Conservation (phyloP, 2,888 invertebrate species). For the Lamellibrachia satsuma region DNA sequence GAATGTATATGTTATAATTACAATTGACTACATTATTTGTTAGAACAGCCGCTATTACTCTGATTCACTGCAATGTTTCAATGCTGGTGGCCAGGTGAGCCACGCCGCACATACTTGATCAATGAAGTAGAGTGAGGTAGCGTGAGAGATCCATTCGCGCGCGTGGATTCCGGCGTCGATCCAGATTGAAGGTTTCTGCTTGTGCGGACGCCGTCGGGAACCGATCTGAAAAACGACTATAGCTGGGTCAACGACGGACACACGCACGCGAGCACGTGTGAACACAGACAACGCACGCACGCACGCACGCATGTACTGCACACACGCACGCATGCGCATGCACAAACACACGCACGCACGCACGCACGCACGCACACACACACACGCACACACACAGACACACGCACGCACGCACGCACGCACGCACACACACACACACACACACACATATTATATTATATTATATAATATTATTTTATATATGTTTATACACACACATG, state of each 20-base stretch:
- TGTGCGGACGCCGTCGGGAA: not conserved
- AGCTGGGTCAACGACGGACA: not conserved
- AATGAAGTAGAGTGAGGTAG: constrained; percentile 74
- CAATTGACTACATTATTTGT: not conserved
- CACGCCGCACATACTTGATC: constrained; percentile 31
- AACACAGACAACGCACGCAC: too few species aligned
- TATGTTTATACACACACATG: too few species aligned
- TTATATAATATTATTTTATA: too few species aligned
- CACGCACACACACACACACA: not conserved
- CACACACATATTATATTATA: not conserved
- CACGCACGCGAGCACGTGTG: too few species aligned
- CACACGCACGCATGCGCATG: not conserved
- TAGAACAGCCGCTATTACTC: not conserved
- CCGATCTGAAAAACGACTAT: constrained; percentile 23
- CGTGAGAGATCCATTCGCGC: constrained; percentile 82
- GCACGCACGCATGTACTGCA: not conserved
- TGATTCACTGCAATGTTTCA: not conserved
- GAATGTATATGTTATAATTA: not conserved
- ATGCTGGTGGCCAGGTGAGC: not conserved
- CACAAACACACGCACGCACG: not conserved
- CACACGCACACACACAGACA: not conserved
- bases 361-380: not conserved
- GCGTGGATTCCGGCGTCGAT: constrained; percentile 77
- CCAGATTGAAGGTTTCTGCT: constrained; percentile 78
- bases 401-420: not conserved